Conservation (phyloP, 2,797 vertebrate species). For the Botia kubotai region DNA sequence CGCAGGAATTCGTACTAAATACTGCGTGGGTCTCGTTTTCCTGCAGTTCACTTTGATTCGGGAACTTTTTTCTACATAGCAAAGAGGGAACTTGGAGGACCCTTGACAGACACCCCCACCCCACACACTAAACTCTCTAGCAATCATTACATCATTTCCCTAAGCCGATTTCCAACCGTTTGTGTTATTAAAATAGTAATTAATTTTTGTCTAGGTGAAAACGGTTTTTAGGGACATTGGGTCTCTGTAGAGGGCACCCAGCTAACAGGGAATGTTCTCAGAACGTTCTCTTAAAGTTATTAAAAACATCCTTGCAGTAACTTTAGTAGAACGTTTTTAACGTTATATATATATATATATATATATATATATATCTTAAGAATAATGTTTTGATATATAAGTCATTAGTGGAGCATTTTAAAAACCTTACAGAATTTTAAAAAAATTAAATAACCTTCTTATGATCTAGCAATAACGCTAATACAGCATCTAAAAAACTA, state of each 20-base stretch:
- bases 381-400: no score
- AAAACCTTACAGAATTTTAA: no score
- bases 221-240: constrained; percentile 31
- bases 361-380: no score
- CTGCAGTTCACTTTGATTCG: constrained; percentile 32
- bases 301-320: no score
- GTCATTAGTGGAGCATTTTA: no score
- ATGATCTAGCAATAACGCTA: no score
- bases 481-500: no score
- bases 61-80: constrained; percentile 8
- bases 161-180: constrained; percentile 49
- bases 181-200: constrained; percentile 52
- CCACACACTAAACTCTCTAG: constrained; percentile 34
- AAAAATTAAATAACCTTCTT: no score
- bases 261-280: no score
- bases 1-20: constrained; percentile 26
- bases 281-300: no score
- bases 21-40: constrained; percentile 6
- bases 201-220: constrained; percentile 48
- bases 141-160: constrained; percentile 46
- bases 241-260: constrained; percentile 13
- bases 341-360: no score
- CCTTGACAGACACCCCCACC: constrained; percentile 21
- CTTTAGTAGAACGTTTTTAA: no score
- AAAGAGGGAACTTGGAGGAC: constrained; percentile 31